Base-by-base conservation (phyloP, 2,888 invertebrate genomes). In the Coenonympha glycerion region DNA sequence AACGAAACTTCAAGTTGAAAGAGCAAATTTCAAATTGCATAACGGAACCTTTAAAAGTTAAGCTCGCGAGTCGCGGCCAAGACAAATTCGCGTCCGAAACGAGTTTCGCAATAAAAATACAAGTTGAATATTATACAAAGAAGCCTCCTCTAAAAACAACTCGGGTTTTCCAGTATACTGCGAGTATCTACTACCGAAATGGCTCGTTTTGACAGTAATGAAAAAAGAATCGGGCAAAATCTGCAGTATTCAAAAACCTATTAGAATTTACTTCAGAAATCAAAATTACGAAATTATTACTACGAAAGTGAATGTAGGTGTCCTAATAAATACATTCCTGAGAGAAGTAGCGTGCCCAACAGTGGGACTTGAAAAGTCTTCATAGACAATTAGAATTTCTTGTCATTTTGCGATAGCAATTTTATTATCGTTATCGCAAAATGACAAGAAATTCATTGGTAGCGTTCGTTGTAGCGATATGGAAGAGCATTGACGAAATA, bases 171-270 rank as follows among this genome's bases (percentile, higher is more conserved):
- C 8, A 21, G 11, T 15, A 28, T 39, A 36, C 40, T 45, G 49
- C n/a, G n/a, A n/a, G n/a, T n/a, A n/a, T n/a, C 52, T 39, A 46
- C 45, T 47, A 44, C 44, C 39, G 47, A 47, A 54, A 37, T 36
- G 18, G 47, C 47, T 19, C 52, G 37, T 37, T 52, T 50, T 54
- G 49, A 52, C 45, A 48, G 47, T 52, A 49, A 55, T 45, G 45
- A 55, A 48, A 53, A 54, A 55, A 52, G 52, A 49, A 54, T 47
- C 53, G 41, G 39, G 47, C 48, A 56, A 57, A 56, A 58, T 53
- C 57, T 54, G 55, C 63, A 67, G 61, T 68, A 65, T 68, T 73
- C 70, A 71, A 71, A 69, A 65, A 63, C 61, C 58, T 63, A 71
- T 72, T 70, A 70, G 54, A 58, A 47, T 50, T 57, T 58, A 58